These are phyloP conservation scores for Athalia cordata DNA, from an alignment of 2,888 invertebrate species.

Conservation along the genomic window DNA sequence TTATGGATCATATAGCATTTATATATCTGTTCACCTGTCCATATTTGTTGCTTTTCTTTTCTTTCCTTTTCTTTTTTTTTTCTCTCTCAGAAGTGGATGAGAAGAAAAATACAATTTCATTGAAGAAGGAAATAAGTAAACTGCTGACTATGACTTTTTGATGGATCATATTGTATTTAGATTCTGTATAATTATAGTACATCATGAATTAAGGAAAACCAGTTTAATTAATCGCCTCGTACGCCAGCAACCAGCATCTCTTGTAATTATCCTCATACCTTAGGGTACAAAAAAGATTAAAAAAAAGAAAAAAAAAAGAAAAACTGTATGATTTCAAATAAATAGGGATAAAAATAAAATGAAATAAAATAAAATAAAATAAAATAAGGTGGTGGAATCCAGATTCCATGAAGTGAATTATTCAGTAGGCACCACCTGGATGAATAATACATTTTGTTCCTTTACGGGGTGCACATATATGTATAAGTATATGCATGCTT, in stretches of 20 bases:
- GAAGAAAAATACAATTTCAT: too few relatives aligned
- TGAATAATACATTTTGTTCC: slow-evolving; percentile 26
- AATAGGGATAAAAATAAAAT: not conserved
- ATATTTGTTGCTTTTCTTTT: not conserved
- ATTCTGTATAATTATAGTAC: too few relatives aligned
- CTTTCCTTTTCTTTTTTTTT: not conserved
- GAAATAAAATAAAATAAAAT: slow-evolving; percentile 2
- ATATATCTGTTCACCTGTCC: not conserved
- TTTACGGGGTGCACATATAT: not conserved
- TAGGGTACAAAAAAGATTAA: not conserved
- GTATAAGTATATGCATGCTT: not conserved
- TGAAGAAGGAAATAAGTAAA: too few relatives aligned
- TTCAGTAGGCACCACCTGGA: slow-evolving; percentile 25
- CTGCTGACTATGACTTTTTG: too few relatives aligned
- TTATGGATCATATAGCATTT: not conserved
- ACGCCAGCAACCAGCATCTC: too few relatives aligned
- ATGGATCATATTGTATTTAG: too few relatives aligned
- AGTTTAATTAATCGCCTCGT: too few relatives aligned
- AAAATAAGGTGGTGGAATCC: slow-evolving; percentile 23
- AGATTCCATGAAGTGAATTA: slow-evolving; percentile 34
- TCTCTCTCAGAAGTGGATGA: not conserved
- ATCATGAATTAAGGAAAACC: too few relatives aligned
- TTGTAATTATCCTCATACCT: too few relatives aligned
- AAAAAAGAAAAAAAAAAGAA: not conserved
- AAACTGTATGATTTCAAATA: not conserved